Conservation (phyloP, 2,888 invertebrate species). For the Liposcelis brunnea region DNA sequence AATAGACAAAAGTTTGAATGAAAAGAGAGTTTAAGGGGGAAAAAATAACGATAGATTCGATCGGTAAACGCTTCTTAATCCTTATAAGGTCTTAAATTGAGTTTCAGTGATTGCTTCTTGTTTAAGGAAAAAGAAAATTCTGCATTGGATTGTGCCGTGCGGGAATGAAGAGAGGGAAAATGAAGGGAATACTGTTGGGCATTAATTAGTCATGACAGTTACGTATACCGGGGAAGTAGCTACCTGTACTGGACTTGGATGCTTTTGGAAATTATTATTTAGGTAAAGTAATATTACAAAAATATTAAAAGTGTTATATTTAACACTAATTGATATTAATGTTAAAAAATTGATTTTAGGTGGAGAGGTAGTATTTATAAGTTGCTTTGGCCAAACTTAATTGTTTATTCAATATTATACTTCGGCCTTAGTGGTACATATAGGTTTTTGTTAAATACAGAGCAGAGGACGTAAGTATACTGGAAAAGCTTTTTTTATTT, state of each 20-base stretch:
- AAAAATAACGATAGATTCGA: too few species aligned
- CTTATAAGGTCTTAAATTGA: too few species aligned
- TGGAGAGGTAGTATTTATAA: slow-evolving; percentile 33
- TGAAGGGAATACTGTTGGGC: too few species aligned
- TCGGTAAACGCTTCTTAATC: too few species aligned
- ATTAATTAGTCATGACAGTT: slow-evolving; percentile 22
- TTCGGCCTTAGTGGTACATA: slow-evolving; percentile 25
- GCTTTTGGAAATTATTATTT: slow-evolving; percentile 25
- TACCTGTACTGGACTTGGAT: slow-evolving; percentile 23
- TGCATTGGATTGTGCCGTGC: too few species aligned
- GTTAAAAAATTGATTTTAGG: slow-evolving; percentile 22
- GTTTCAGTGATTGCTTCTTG: too few species aligned
- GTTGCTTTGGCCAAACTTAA: slow-evolving; percentile 28
- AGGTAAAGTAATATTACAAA: slow-evolving; percentile 18
- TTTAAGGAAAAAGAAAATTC: too few species aligned
- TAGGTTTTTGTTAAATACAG: slow-evolving; percentile 22
- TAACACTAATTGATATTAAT: background rate
- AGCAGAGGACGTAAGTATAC: slow-evolving; percentile 23
- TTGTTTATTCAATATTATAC: slow-evolving; percentile 25
- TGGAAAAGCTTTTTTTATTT: background rate
- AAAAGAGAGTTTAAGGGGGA: too few species aligned
- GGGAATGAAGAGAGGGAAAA: too few species aligned
- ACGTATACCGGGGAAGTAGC: slow-evolving; percentile 25
- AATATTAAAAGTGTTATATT: background rate
- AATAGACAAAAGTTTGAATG: too few species aligned